Evolutionary conservation across 2,888 invertebrate genomes (phyloP), one percentile per base, ranked within the genome.

Genomic region (Mylabris sibirica): DNA sequence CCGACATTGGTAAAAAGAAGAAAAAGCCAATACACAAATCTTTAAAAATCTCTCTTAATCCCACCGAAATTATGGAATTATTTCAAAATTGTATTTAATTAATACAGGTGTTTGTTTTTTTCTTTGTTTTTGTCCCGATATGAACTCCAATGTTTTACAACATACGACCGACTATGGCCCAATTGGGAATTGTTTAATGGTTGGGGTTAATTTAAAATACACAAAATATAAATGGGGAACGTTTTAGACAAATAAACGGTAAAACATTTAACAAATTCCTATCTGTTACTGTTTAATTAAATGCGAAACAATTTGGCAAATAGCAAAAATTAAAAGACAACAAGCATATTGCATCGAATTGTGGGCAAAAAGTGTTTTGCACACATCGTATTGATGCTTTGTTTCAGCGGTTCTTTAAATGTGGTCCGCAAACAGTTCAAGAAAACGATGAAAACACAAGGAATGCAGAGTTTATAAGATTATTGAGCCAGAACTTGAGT

Each of bases 181-280:
- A 24, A 24, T 24, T 53, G 53, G 53, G 22, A 53, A 53, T 53
- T 53, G 49, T 49, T 53, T 53, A 53, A 12, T 24, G 53, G 53
- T 53, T 12, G 53, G 30, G 12, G 24, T 53, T 53, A 53, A 53
- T 53, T 53, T 53, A 53, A 53, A 53, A 53, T 53, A 53, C 53
- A 53, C 53, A 53, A 53, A 53, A 53, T 53, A 22, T 12, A 53
- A 53, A 53, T 12, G 22, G 24, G 53, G 3, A 53, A 24, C 22
- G 22, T 53, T 53, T 53, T 12, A 20, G 53, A 24, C 12, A 53
- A 53, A 53, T 53, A 53, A 53, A 53, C 53, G 8, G 24, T 53
- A 22, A 53, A 44, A 53, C 22, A 12, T 22, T 22, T 12, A 53
- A 53, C 53, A 24, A 53, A 53, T 53, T 53, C 6, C 22, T 53